These are phyloP conservation scores for Fringilla coelebs DNA, from an alignment of 2,797 vertebrate species.

Conservation along the genomic window DNA sequence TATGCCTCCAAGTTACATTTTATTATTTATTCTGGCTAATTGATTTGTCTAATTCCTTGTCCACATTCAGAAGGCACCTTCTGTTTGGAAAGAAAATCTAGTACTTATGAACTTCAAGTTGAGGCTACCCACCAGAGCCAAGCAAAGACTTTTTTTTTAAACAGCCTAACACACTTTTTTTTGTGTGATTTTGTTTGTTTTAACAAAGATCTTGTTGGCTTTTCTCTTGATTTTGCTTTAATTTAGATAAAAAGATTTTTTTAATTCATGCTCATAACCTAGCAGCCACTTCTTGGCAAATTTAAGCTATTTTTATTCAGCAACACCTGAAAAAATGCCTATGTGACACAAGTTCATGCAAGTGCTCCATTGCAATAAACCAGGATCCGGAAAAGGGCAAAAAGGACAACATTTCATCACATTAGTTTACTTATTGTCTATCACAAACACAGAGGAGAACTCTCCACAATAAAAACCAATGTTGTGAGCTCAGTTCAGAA, in stretches of 20 bases:
- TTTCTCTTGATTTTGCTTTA: not conserved
- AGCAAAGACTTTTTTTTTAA: not conserved
- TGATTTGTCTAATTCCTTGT: not conserved
- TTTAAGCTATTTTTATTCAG: not conserved
- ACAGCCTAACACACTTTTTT: not conserved
- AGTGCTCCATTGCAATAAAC: not conserved
- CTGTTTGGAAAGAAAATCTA: not conserved
- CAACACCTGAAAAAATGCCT: not conserved
- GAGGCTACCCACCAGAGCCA: not conserved
- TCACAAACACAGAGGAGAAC: not conserved
- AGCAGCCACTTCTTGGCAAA: not conserved
- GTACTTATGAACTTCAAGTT: not conserved
- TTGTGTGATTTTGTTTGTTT: not conserved
- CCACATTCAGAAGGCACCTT: not conserved
- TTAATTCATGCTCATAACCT: not conserved
- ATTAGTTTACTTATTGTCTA: not conserved
- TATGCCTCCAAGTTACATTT: not conserved
- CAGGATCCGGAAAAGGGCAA: not conserved
- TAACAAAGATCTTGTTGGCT: not conserved
- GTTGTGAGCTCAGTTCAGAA: not conserved
- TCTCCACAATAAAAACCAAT: not conserved
- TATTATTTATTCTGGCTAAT: not conserved
- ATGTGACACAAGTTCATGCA: not conserved
- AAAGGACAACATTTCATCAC: not conserved
- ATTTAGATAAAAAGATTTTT: not conserved